A percentile compares a stretch with the other conserved stretches of the same genome.
Conservation (phyloP, 2,888 invertebrate species). For the Xestia c-nigrum region DNA sequence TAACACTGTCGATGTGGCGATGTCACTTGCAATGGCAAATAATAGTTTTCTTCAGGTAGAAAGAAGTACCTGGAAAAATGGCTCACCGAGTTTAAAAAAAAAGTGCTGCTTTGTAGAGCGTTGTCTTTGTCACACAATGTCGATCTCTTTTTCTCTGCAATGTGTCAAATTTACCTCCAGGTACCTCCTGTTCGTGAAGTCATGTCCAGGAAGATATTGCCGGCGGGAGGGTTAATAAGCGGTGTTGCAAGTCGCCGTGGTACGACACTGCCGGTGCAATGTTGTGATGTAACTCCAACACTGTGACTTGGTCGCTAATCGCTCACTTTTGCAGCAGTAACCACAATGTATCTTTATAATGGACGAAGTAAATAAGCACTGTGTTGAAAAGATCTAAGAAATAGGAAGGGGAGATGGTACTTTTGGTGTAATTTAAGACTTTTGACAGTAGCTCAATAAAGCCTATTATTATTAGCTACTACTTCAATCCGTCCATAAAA, state of each 20-base stretch:
- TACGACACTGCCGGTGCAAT: conserved; percentile 74
- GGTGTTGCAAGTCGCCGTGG: conserved; percentile 77
- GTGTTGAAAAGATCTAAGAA: neutral
- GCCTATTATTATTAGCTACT: neutral
- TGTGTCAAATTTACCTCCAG: neutral
- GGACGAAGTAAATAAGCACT: conserved; percentile 6
- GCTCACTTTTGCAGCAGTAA: conserved; percentile 43
- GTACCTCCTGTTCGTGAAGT: neutral
- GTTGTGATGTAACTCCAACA: conserved; percentile 75
- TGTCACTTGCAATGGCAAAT: conserved; percentile 44
- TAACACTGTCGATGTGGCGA: conserved; percentile 58
- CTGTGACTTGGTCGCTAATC: conserved; percentile 55
- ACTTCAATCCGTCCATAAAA: neutral
- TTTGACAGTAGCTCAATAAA: neutral
- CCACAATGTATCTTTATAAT: conserved; percentile 29
- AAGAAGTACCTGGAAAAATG: neutral
- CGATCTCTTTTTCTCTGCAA: neutral
- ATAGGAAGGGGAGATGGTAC: neutral
- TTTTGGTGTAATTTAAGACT: neutral
- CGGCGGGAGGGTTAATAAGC: conserved; percentile 69
- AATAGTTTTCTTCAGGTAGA: conserved; percentile 7
- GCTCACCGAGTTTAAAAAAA: neutral
- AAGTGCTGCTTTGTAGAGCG: neutral
- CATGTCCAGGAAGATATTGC: conserved; percentile 59
- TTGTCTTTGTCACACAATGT: neutral